phyloP scores from a whole-genome alignment of 1,140 invertebrate species.

The Myzus persicae region DNA sequence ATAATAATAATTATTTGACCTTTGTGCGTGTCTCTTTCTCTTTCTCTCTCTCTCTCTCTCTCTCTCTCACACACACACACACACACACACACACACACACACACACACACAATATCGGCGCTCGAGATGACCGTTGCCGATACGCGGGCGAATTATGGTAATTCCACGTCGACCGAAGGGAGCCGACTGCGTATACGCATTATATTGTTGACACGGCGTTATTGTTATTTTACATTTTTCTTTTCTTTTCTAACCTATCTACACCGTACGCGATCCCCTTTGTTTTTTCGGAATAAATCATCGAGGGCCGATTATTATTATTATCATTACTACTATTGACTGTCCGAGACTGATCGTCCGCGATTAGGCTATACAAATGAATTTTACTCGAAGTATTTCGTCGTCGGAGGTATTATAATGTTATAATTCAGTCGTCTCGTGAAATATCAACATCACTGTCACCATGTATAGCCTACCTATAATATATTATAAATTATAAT shows the following conservation, averaged over 20 bases:
- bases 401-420: not conserved
- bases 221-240: slow-evolving; percentile 17
- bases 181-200: not conserved
- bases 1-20: slow-evolving; percentile 30
- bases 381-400: not conserved
- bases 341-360: slow-evolving; percentile 15
- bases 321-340: not conserved
- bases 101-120: not conserved
- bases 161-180: slow-evolving; percentile 1
- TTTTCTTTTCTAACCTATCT: slow-evolving; percentile 7
- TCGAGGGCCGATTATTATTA: not conserved
- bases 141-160: slow-evolving; percentile 44
- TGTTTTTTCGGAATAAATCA: slow-evolving; percentile 55
- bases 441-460: not conserved
- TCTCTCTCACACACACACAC: no score
- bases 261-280: not conserved
- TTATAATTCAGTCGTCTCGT: not conserved
- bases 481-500: not conserved
- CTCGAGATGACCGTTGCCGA: slow-evolving; percentile 48
- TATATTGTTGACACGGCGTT: slow-evolving; percentile 39
- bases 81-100: not conserved
- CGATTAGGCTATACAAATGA: not conserved
- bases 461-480: not conserved
- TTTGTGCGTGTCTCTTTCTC: slow-evolving; percentile 9
- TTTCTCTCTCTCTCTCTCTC: not conserved